Conservation (phyloP, 2,797 vertebrate genomes). For the Poecile montanus region DNA sequence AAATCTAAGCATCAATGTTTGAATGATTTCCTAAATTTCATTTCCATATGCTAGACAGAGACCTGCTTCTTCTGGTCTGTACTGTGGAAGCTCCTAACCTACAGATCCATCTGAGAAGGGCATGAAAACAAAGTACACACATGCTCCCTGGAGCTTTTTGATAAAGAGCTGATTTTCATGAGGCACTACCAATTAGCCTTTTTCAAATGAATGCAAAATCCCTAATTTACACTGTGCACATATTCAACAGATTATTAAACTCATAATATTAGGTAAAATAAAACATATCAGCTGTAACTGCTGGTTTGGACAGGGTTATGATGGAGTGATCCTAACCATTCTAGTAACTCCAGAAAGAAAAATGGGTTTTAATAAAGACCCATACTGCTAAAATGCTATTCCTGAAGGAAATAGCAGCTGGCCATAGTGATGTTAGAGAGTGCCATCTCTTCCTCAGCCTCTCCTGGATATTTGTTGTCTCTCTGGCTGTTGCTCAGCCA, state of each 20-base stretch:
- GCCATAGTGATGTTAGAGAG: rapidly evolving
- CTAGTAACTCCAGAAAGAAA: neutral
- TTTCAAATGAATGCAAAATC: conserved; percentile 14
- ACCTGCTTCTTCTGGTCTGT: neutral
- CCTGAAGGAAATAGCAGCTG: neutral
- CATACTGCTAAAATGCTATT: neutral
- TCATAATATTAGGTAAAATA: neutral
- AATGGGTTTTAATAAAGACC: neutral
- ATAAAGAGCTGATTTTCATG: conserved; percentile 5
- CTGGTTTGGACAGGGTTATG: neutral
- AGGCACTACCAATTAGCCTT: neutral
- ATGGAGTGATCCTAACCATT: neutral
- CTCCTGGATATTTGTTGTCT: neutral
- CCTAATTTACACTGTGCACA: neutral
- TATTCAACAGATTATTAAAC: neutral
- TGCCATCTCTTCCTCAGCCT: neutral
- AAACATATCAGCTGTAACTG: neutral
- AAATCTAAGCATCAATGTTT: neutral
- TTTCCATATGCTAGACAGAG: conserved; percentile 12
- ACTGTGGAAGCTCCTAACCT: neutral
- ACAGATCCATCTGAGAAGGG: neutral
- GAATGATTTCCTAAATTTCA: conserved; percentile 14
- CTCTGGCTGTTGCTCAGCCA: neutral
- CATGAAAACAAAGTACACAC: neutral
- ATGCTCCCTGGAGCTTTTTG: neutral